Percentiles rank a stretch among this genome's conserved stretches.
Evolutionary conservation across 2,888 invertebrate genomes (phyloP).

Genomic region (Sycophila texana): DNA sequence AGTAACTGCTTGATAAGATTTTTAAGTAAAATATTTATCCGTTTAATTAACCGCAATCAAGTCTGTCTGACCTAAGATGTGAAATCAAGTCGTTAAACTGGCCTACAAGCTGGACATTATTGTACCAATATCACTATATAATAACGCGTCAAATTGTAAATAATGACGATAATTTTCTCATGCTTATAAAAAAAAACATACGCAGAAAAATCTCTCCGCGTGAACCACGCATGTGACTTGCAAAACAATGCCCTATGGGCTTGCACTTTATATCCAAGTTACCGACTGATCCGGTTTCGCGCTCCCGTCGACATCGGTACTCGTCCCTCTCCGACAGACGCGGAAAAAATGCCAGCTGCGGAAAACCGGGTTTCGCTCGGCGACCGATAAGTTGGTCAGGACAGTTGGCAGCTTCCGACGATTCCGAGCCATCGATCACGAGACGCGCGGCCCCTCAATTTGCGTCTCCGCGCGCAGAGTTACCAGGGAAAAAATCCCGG

Average conservation of each 20-base stretch:
- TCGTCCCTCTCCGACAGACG: neutral
- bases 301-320: neutral
- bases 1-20: too few species aligned
- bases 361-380: conserved; percentile 10
- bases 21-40: too few species aligned
- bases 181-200: too few species aligned
- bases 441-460: neutral
- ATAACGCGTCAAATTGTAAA: too few species aligned
- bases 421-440: too few species aligned
- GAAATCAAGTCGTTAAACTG: neutral
- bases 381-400: neutral
- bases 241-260: neutral
- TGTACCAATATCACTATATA: neutral
- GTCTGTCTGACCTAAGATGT: too few species aligned
- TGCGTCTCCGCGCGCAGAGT: neutral
- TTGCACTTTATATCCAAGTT: neutral
- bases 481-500: neutral
- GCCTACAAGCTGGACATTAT: neutral
- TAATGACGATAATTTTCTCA: too few species aligned
- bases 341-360: neutral
- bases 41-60: too few species aligned
- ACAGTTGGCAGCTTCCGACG: too few species aligned
- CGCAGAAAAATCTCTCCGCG: too few species aligned
- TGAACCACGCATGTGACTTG: too few species aligned
- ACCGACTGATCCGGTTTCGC: neutral